Evolutionary conservation across 2,888 invertebrate species (phyloP), one percentile per base, ranked within the genome.

Genomic region (Zaprionus lineosus): DNA sequence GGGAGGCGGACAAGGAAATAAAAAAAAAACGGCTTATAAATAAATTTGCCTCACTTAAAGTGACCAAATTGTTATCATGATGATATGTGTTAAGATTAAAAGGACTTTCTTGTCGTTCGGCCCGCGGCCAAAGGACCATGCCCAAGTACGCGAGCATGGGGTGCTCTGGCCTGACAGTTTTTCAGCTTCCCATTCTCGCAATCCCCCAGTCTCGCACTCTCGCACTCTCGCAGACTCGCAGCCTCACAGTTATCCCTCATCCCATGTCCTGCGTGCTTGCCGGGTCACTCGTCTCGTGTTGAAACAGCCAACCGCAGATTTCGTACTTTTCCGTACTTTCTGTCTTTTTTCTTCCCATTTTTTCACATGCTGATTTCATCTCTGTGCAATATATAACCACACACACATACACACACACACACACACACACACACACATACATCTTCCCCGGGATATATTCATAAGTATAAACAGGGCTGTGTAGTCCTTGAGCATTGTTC

Each of bases 1-100:
- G 11, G 24, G 5, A 12, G n/a, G 12, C 3, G 19, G n/a, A 3
- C 14, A 3, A 40, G 21, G 6, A 40, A 8, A 48, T 15, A 36
- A 68, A n/a, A 74, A 78, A 77, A 84, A 74, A 81, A 86, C 74
- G 82, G 86, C 85, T 87, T 87, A 86, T 86, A 88, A 88, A 89
- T 89, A 88, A 88, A 89, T 88, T 88, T 89, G 88, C 87, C 85
- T 87, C 88, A 89, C 88, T 88, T 88, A 85, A 87, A 87, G 88
- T 88, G 88, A 88, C 88, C 89, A 87, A 86, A 88, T 89, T 88
- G 87, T 88, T 88, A 87, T 88, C 87, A 74, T 87, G 87, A 88
- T 87, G 87, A 88, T 88, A 85, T 87, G 86, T 86, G 88, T 78
- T 81, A 81, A 84, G 88, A 88, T 88, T 88, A 88, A 88, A 87